phyloP scores from a whole-genome alignment of 2,113 vertebrate species.

The Bombycilla garrulus region DNA sequence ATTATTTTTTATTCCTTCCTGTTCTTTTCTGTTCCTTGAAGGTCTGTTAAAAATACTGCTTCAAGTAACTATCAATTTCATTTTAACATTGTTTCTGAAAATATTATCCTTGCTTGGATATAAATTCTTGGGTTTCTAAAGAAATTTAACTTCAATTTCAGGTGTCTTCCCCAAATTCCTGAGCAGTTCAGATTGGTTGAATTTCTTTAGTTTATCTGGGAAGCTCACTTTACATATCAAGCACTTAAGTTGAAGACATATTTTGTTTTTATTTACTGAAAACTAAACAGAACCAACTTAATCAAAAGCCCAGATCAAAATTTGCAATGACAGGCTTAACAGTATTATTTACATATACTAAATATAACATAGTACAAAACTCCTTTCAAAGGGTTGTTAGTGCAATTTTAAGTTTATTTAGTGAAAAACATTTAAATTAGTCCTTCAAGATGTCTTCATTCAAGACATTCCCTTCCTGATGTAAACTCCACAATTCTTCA shows the following conservation, averaged over 20 bases:
- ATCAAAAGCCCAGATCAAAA: neutral
- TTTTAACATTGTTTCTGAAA: neutral
- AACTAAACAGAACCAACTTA: neutral
- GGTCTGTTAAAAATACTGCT: neutral
- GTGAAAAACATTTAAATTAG: neutral
- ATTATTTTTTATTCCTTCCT: neutral
- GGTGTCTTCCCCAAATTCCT: neutral
- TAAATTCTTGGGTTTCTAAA: neutral
- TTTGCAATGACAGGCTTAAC: neutral
- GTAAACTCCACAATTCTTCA: neutral
- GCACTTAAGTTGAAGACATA: neutral
- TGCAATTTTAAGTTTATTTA: neutral
- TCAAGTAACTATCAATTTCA: neutral
- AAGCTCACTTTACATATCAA: neutral
- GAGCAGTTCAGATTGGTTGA: neutral
- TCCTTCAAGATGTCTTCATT: neutral
- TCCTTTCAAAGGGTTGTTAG: neutral
- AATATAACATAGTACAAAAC: neutral
- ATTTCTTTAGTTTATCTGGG: neutral
- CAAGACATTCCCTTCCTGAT: neutral
- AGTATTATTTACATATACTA: neutral
- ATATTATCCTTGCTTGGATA: neutral
- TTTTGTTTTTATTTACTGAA: neutral
- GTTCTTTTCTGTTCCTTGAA: neutral
- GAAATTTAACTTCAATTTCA: neutral